Evolutionary conservation across 2,888 invertebrate genomes (phyloP), one percentile per base, ranked within the genome.

Genomic region (Drosophila nr. perissopoda): DNA sequence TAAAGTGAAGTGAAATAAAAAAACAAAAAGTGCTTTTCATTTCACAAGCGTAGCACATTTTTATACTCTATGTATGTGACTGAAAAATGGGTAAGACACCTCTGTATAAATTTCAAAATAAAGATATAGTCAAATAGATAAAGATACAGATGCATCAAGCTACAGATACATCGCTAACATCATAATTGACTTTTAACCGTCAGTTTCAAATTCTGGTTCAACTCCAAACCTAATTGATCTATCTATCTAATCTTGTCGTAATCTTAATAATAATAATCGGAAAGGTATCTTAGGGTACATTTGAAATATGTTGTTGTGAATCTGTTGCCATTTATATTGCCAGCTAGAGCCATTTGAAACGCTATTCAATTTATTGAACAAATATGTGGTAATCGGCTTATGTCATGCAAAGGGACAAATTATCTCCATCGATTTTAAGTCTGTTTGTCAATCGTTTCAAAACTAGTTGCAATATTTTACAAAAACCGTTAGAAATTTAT

Each of bases 1-100:
- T 68, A 68, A 64, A 71, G 42, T 38, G 48, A 66, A 63, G 54
- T 59, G n/a, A 36, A 54, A 38, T 53, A 53, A 51, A 77, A 77
- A 65, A 79, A n/a, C 51, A 60, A 52, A 71, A 72, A 65, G 42
- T 53, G 54, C 40, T 42, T 36, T 48, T 13, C 6, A 29, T 16
- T 10, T 1, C 0, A 16, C 3, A 38, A n/a, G 13, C 36, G 31
- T 13, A 52, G 81, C 57, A 57, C 16, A 27, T 16, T 4, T 0
- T 25, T 21, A 67, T 76, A 56, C 72, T 31, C 81, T 81, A 57
- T 31, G 2, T 5, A 1, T n/a, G n/a, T 10, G 27, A 5, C 29
- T 56, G 2, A 8, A 29, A 27, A 49, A 18, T 49, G 49, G 10
- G 0, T 27, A 10, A 46, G 16, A 16, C 6, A 7, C 2, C 13